phyloP scores from a whole-genome alignment of 2,888 invertebrate genomes.

The Erebia palarica region DNA sequence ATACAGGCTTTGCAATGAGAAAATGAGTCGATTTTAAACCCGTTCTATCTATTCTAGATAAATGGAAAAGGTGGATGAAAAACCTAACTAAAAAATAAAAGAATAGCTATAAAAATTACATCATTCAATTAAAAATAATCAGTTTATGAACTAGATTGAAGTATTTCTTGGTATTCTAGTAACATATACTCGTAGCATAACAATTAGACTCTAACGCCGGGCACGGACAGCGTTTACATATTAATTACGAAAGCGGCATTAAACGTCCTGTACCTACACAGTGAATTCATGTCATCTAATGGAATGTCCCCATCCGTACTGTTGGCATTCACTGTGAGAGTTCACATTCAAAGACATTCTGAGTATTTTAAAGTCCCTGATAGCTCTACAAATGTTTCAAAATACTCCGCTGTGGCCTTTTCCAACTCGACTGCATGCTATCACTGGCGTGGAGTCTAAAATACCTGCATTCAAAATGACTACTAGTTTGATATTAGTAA shows the following conservation, averaged over 20 bases:
- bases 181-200: not conserved
- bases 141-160: not conserved
- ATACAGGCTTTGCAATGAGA: not conserved
- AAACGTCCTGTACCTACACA: constrained; percentile 26
- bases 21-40: not conserved
- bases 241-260: constrained; percentile 28
- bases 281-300: constrained; percentile 64
- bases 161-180: not conserved
- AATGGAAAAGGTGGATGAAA: constrained; percentile 1
- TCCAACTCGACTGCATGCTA: constrained; percentile 7
- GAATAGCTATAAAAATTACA: too few species aligned
- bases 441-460: not conserved
- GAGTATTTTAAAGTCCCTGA: constrained; percentile 16
- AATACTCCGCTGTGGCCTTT: constrained; percentile 11
- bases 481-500: not conserved
- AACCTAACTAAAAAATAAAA: too few species aligned
- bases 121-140: not conserved
- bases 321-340: constrained; percentile 21
- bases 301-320: constrained; percentile 67
- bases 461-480: not conserved
- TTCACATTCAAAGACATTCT: constrained; percentile 15
- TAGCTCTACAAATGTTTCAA: constrained; percentile 14
- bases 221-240: constrained; percentile 6
- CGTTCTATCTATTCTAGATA: constrained; percentile 1
- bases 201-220: not conserved